Conservation (phyloP, 2,888 invertebrate genomes). For the Rosalia funebris region DNA sequence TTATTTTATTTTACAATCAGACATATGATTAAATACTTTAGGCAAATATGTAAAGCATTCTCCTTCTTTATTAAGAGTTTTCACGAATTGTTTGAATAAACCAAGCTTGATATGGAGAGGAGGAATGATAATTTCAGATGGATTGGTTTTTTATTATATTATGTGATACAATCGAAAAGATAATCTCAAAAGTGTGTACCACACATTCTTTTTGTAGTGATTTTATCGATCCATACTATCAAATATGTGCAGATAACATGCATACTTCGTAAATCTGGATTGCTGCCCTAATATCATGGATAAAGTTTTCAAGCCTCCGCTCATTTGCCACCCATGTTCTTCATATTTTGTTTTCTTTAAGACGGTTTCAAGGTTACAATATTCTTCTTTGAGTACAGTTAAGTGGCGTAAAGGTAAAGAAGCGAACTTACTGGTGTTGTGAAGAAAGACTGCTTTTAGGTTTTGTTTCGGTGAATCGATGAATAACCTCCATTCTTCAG, state of each 20-base stretch:
- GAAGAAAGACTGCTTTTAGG: constrained; percentile 2
- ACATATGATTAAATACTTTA: neutral
- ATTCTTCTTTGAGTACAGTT: neutral
- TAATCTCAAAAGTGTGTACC: neutral
- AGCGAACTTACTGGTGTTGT: neutral
- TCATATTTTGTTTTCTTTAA: neutral
- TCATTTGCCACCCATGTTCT: neutral
- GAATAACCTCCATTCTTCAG: neutral
- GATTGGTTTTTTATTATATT: neutral
- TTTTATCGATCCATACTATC: neutral
- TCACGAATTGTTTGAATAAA: neutral
- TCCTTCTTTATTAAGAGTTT: neutral
- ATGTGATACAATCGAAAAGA: neutral
- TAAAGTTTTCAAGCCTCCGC: neutral
- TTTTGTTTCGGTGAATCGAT: neutral
- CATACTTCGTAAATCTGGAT: neutral
- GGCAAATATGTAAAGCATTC: constrained; percentile 13
- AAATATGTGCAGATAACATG: neutral
- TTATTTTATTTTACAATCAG: neutral
- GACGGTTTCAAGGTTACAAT: neutral
- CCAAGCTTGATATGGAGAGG: constrained; percentile 1
- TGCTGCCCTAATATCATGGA: neutral
- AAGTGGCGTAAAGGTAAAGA: neutral
- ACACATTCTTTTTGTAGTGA: neutral
- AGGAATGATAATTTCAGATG: neutral